Conservation (phyloP, 1,140 invertebrate genomes). For the Gonatopus flavifemur region DNA sequence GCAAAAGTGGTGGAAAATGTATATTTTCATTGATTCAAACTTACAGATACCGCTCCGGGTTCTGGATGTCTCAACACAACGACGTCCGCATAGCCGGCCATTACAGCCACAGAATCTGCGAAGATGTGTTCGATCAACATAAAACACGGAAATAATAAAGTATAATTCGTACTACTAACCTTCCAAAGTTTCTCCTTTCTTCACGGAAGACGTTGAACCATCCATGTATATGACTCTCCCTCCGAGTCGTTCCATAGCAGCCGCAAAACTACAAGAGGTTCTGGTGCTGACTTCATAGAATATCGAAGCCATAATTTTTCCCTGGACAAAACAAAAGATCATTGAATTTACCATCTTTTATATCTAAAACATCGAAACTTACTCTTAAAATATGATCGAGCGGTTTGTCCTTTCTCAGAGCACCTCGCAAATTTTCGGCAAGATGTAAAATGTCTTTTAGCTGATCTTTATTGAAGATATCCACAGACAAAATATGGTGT, state of each 20-base stretch:
- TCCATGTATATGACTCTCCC: slow-evolving; percentile 90
- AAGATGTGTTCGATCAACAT: slow-evolving; percentile 10
- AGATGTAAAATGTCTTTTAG: slow-evolving; percentile 93
- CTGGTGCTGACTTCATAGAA: slow-evolving; percentile 98
- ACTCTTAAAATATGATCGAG: slow-evolving; percentile 85
- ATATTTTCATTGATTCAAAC: slow-evolving; percentile 32
- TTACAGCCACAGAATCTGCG: slow-evolving; percentile 77
- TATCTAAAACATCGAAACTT: slow-evolving; percentile 13
- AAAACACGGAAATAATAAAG: no score
- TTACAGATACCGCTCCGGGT: slow-evolving; percentile 86
- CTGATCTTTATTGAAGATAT: slow-evolving; percentile 87
- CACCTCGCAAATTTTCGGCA: slow-evolving; percentile 82
- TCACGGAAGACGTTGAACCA: slow-evolving; percentile 84
- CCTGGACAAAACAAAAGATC: slow-evolving; percentile 56
- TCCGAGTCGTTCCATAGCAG: slow-evolving; percentile 94
- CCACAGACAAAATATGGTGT: slow-evolving; percentile 82
- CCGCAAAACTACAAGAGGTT: slow-evolving; percentile 93
- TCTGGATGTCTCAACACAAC: slow-evolving; percentile 93
- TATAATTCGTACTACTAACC: slow-evolving; percentile 51
- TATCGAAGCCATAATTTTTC: slow-evolving; percentile 93
- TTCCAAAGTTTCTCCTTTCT: slow-evolving; percentile 96
- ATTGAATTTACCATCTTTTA: neutral
- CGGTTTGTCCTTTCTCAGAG: slow-evolving; percentile 78
- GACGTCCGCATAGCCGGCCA: slow-evolving; percentile 88
- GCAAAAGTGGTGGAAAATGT: neutral